Evolutionary conservation across 92 coral and sea anemone species (phyloP).

Genomic region (Actinernus sp.): DNA sequence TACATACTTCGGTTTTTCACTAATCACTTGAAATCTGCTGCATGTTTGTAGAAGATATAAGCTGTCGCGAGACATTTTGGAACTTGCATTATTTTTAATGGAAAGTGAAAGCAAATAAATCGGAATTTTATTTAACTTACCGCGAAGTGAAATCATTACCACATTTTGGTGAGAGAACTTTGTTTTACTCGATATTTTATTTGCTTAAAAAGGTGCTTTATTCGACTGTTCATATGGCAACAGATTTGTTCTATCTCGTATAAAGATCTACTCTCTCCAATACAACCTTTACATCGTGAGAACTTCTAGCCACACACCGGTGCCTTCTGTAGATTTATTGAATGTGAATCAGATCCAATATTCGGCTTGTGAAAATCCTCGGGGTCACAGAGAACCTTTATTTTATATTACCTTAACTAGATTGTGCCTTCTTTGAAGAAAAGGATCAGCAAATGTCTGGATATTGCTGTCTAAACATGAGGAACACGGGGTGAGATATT

Average conservation of each 20-base stretch:
- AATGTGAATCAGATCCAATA: background rate
- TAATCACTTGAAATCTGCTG: no score
- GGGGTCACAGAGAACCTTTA: background rate
- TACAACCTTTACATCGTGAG: background rate
- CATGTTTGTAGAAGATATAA: no score
- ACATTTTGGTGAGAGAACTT: no score
- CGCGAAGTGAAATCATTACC: no score
- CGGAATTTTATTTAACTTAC: no score
- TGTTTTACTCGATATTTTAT: no score
- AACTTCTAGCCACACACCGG: background rate
- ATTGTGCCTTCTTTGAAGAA: background rate
- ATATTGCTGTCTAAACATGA: background rate
- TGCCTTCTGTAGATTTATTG: conserved; percentile 4
- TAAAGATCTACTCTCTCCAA: background rate
- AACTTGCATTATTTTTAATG: no score
- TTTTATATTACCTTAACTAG: background rate
- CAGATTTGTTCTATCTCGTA: background rate
- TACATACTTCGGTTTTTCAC: no score
- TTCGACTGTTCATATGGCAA: background rate
- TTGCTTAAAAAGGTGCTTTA: no score
- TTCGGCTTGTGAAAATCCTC: background rate
- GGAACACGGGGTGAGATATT: background rate
- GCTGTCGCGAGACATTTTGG: no score
- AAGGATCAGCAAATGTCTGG: background rate
- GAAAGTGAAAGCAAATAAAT: no score